These are phyloP conservation scores for Hesperophylax magnus DNA, from an alignment of 1,140 invertebrate species.

Conservation along the genomic window DNA sequence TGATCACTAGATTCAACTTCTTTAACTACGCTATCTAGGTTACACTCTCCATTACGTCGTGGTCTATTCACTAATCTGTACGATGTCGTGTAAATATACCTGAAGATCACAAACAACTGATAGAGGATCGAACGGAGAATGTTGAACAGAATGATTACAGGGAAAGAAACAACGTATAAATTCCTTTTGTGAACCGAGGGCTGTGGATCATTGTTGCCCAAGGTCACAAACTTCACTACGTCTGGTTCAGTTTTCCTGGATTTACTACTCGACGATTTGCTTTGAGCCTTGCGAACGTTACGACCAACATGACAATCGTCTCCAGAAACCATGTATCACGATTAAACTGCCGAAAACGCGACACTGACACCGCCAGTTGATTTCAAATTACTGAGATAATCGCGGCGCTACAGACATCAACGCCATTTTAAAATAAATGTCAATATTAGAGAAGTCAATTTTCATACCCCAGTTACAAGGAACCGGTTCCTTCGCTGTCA, in stretches of 20 bases:
- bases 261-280: constrained; percentile 68
- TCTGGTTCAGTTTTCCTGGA: constrained; percentile 69
- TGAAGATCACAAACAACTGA: constrained; percentile 87
- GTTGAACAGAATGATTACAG: constrained; percentile 87
- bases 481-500: too few species aligned
- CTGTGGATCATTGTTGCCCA: constrained; percentile 63
- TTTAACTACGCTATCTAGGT: constrained; percentile 73
- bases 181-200: constrained; percentile 88
- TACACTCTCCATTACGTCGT: constrained; percentile 73
- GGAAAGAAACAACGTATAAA: constrained; percentile 88
- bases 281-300: constrained; percentile 67
- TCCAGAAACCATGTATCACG: constrained; percentile 67
- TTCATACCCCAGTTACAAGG: too few species aligned
- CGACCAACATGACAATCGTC: constrained; percentile 70
- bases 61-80: constrained; percentile 76
- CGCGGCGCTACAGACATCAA: constrained; percentile 15
- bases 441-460: background rate
- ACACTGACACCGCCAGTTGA: constrained; percentile 21
- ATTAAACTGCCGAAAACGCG: constrained; percentile 28
- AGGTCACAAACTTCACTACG: constrained; percentile 69
- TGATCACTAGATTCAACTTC: constrained; percentile 63
- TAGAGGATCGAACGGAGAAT: constrained; percentile 84
- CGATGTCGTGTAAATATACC: constrained; percentile 85
- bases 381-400: constrained; percentile 39
- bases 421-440: constrained; percentile 45